These are phyloP conservation scores for Myathropa florea DNA, from an alignment of 2,888 invertebrate species.

Conservation along the genomic window DNA sequence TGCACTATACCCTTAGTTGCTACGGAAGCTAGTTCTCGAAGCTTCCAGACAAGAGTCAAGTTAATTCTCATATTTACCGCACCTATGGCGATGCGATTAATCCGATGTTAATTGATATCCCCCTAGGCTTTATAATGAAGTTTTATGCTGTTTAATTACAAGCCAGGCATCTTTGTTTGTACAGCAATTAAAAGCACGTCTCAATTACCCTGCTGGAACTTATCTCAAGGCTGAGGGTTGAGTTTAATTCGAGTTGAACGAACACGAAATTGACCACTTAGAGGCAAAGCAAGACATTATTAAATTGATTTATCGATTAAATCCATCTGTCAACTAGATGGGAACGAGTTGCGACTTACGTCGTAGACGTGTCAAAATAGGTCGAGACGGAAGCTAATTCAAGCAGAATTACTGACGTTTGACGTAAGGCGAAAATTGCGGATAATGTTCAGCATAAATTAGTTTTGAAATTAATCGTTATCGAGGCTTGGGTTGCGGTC, in stretches of 20 bases:
- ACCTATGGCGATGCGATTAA: too few relatives aligned
- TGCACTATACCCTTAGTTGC: too few relatives aligned
- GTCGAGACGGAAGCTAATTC: neutral
- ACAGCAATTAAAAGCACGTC: neutral
- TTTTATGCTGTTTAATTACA: neutral
- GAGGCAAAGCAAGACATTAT: neutral
- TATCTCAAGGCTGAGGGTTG: neutral
- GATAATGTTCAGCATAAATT: too few relatives aligned
- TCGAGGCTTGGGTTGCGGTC: too few relatives aligned
- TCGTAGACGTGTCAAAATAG: neutral
- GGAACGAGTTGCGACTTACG: neutral
- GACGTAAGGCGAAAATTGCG: too few relatives aligned
- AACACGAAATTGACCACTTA: neutral
- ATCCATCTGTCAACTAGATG: neutral
- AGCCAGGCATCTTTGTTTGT: neutral
- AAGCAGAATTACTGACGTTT: neutral
- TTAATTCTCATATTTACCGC: too few relatives aligned
- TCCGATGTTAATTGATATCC: neutral
- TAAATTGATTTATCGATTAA: neutral
- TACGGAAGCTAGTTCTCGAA: too few relatives aligned
- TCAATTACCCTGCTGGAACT: too few relatives aligned
- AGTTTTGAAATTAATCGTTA: too few relatives aligned
- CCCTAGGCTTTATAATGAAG: neutral
- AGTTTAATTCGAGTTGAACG: neutral
- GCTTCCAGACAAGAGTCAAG: too few relatives aligned